Conservation (phyloP, 2,888 invertebrate species). For the Eutolmus rufibarbis region DNA sequence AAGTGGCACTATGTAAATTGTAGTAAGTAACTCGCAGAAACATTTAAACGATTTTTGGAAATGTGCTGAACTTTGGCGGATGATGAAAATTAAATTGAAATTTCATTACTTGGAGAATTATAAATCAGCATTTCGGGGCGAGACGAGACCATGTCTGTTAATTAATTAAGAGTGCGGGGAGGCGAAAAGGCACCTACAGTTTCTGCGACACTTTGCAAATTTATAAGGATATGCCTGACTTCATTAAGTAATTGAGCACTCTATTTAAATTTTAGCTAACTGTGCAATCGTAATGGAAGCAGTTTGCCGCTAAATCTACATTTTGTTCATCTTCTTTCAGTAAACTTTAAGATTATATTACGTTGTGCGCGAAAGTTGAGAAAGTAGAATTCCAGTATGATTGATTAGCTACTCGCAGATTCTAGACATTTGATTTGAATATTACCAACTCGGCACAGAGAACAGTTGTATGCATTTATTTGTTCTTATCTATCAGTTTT, state of each 20-base stretch:
- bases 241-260: neutral
- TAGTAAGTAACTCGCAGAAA: conserved; percentile 37
- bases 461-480: too few relatives aligned
- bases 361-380: too few relatives aligned
- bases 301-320: neutral
- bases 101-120: conserved; percentile 39
- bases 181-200: neutral
- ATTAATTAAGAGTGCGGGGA: conserved; percentile 7
- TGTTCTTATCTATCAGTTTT: too few relatives aligned
- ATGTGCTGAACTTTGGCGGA: conserved; percentile 28
- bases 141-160: neutral
- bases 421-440: too few relatives aligned
- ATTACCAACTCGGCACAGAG: too few relatives aligned
- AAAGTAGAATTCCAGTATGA: too few relatives aligned
- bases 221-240: neutral
- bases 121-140: conserved; percentile 33
- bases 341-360: neutral
- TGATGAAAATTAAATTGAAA: conserved; percentile 42
- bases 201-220: neutral
- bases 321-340: neutral
- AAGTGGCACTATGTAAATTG: conserved; percentile 38
- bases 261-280: neutral
- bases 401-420: too few relatives aligned
- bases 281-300: neutral
- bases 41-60: conserved; percentile 40